Base-by-base conservation (phyloP, 2,113 vertebrate genomes). In the Numida meleagris region DNA sequence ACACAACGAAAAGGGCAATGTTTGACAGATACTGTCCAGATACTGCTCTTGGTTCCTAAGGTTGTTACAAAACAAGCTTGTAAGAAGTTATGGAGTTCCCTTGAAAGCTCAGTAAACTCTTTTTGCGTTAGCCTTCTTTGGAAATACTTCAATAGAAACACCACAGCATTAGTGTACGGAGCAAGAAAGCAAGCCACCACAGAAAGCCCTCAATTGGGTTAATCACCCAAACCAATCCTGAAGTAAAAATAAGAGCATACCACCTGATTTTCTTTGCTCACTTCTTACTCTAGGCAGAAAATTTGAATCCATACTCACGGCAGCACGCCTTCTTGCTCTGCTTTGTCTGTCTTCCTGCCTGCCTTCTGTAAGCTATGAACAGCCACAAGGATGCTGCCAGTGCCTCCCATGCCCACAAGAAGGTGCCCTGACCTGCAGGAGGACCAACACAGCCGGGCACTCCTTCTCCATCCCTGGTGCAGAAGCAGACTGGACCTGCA, bases 401-500 rank as follows among this genome's bases (percentile, higher is more conserved):
- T 3, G 51, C 78, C 43, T 72, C 55, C 55, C 55, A 33, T 17
- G 55, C 55, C 31, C 55, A 33, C 55, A 48, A 48, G 18, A 53
- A 53, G 27, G 51, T 31, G 51, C 51, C 51, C 27, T 17, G 27
- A 19, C 1, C 31, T 29, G 66, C n/a, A 4, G 20, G 10, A 75
- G 42, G 33, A 42, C 13, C 73, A 36, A 13, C 21, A 11, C 33
- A 50, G 43, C 42, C 6, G 13, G 20, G 31, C 1, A 3, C 36
- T 72, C 57, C 61, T 17, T 2, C 62, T 57, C 79, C 85, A 34
- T 6, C 3, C 1, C 73, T 3, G 14, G 62, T 42, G 43, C 25
- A 4, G 23, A 20, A 12, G 16, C 50, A 5, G 12, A 6, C 1
- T 0, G 57, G 21, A 29, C 7, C 70, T 6, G 1, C 2, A 0